Evolutionary conservation across 2,888 invertebrate species (phyloP).

Genomic region (Tenthredo notha): DNA sequence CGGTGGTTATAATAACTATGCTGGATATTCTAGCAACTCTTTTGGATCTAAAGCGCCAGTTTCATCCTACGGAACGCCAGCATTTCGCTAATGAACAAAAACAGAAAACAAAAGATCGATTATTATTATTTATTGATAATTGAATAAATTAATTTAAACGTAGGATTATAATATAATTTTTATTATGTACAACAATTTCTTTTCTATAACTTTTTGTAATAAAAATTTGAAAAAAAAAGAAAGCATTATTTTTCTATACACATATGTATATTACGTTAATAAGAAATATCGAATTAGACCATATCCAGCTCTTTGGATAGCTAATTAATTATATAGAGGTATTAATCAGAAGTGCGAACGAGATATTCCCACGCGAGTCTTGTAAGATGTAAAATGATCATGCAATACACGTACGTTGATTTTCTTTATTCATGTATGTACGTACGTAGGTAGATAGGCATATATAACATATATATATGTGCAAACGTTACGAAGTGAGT

Average conservation of each 20-base stretch:
- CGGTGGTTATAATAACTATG: conserved; percentile 57
- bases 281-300: background rate
- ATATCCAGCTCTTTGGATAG: background rate
- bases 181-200: background rate
- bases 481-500: conserved; percentile 23
- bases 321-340: background rate
- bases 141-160: background rate
- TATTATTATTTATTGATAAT: background rate
- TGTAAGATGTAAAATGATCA: background rate
- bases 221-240: conserved; percentile 15
- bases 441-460: background rate
- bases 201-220: conserved; percentile 38
- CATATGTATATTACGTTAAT: too few species aligned
- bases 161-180: background rate
- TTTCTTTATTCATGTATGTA: background rate
- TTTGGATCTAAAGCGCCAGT: conserved; percentile 64
- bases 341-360: background rate
- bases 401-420: background rate
- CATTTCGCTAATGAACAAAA: conserved; percentile 63
- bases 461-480: background rate
- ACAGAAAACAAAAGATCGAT: background rate
- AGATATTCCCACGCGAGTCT: conserved; percentile 10
- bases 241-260: too few species aligned
- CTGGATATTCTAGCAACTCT: conserved; percentile 64
- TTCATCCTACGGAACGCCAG: conserved; percentile 73